phyloP scores from a whole-genome alignment of 2,797 vertebrate genomes.

The Percopsis omiscomaycus region DNA sequence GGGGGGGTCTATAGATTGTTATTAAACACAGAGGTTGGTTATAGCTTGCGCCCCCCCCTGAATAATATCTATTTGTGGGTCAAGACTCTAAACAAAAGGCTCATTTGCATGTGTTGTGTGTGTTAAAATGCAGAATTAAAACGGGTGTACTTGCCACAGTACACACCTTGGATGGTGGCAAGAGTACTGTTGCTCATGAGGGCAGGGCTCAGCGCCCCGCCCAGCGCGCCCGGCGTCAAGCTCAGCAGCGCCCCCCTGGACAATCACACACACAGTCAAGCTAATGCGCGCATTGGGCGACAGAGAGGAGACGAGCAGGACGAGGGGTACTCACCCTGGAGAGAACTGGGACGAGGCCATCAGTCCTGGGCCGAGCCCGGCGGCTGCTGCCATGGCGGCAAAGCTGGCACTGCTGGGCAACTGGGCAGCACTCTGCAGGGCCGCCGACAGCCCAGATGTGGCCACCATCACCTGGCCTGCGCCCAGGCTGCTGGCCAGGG shows the following conservation, averaged over 20 bases:
- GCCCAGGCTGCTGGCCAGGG: constrained; percentile 82
- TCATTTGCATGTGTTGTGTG: neutral
- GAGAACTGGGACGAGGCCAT: constrained; percentile 96
- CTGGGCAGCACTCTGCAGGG: constrained; percentile 88
- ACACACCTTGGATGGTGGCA: constrained; percentile 97
- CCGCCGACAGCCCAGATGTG: constrained; percentile 84
- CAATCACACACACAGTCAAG: constrained; percentile 36
- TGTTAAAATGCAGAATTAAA: neutral
- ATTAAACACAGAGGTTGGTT: no score
- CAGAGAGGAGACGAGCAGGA: neutral
- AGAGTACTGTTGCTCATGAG: constrained; percentile 98
- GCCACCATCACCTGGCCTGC: constrained; percentile 94
- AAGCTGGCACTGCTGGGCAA: constrained; percentile 91
- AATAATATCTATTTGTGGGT: no score
- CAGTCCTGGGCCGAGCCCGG: constrained; percentile 90
- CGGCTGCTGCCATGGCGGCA: constrained; percentile 96
- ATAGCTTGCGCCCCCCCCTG: no score
- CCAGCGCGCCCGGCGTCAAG: constrained; percentile 88
- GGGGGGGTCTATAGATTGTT: no score
- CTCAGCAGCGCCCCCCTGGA: constrained; percentile 95
- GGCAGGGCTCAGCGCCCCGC: constrained; percentile 90
- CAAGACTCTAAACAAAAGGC: no score
- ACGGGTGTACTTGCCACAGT: constrained; percentile 52
- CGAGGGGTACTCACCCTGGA: constrained; percentile 82
- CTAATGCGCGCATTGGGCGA: no score